Evolutionary conservation across 2,797 vertebrate genomes (phyloP), one percentile per base, ranked within the genome.

Genomic region (Danio jaintianensis): DNA sequence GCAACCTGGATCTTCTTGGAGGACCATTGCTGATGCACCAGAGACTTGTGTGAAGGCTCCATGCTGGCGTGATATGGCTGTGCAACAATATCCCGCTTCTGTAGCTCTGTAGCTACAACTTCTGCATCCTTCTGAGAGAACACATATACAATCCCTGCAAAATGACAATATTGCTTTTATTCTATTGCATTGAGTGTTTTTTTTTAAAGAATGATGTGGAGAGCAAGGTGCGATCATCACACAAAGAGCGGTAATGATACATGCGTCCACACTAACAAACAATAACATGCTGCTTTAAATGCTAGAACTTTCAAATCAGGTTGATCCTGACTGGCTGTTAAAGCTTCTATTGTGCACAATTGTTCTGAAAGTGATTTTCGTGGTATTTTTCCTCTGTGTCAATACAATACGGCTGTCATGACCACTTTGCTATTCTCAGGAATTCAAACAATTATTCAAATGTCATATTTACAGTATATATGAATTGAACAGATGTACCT

Each of bases 91-190:
- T 94, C 95, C 52, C 90, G 79, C 78, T 96, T 95, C 90, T 95
- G 96, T 62, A 99, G 93, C 70, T 91, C 95, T 67, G 92, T 38
- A 0, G 97, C 93, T 78, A 99, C 92, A 6, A 88, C 89, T 82
- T 99, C 97, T 12, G 97, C 95, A 73, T 99, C 98, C 88, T 98
- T 99, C 91, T 99, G 98, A 81, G 98, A 99, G 89, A 99, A 97
- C 56, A 98, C 98, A 38, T 99, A 99, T 78, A 98, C 91, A 18
- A 99, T 99, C 61, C 98, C 98, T 99, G 90, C 85, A 36, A 78
- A 38, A 38, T 1, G 61, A 69, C 42, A 43, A n/a, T 12, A 9
- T 45, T 71, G 11, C 8, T 13, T 52, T 43, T 10, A 0, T 29
- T 29, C 29, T 29, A 29, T 29, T 29, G 29, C 3, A 4, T 50